These are phyloP conservation scores for Auanema sp. DNA, from an alignment of 2,888 invertebrate species.

Conservation along the genomic window DNA sequence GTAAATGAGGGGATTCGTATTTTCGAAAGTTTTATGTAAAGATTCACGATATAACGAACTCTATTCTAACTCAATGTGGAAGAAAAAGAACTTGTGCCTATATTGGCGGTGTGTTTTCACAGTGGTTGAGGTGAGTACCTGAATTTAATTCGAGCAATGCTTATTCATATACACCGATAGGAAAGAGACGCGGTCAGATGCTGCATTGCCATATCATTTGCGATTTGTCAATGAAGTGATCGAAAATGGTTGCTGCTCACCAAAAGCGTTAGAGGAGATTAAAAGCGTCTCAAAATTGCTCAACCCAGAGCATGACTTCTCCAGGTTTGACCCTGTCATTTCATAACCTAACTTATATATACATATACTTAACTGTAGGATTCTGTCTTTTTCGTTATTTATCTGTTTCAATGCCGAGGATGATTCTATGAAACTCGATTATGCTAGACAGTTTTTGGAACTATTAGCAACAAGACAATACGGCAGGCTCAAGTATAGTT, in stretches of 20 bases:
- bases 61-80: slow-evolving; percentile 14
- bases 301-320: not conserved
- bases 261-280: slow-evolving; percentile 4
- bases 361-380: not conserved
- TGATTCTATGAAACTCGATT: no score
- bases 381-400: not conserved
- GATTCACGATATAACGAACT: slow-evolving; percentile 18
- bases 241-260: slow-evolving; percentile 17
- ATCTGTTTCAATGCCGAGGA: not conserved
- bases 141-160: no score
- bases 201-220: slow-evolving; percentile 26
- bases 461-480: no score
- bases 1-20: not conserved
- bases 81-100: slow-evolving; percentile 8
- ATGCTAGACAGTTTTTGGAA: no score
- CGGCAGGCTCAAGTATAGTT: no score
- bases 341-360: not conserved
- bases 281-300: slow-evolving; percentile 6
- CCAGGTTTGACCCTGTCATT: not conserved
- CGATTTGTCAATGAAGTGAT: slow-evolving; percentile 20
- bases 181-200: slow-evolving; percentile 6
- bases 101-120: slow-evolving; percentile 13
- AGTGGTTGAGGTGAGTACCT: slow-evolving; percentile 13
- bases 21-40: not conserved
- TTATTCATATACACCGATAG: not conserved